Conservation (phyloP, 2,113 vertebrate species). For the Clupea harengus region DNA sequence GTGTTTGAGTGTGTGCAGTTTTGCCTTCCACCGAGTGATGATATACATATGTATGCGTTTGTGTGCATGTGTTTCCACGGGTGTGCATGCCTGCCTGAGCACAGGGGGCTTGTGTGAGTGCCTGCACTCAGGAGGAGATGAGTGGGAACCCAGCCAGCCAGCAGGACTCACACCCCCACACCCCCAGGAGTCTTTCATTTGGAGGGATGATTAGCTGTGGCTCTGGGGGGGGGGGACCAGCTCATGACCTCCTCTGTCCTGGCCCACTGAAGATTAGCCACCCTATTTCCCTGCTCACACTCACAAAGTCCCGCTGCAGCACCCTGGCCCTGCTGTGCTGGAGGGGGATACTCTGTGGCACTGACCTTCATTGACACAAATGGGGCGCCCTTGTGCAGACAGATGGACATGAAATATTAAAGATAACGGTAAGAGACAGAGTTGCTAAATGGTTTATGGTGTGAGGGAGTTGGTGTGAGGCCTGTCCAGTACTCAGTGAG, state of each 20-base stretch:
- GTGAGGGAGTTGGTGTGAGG: neutral
- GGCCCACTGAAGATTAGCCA: neutral
- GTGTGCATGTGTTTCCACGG: neutral
- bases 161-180: neutral
- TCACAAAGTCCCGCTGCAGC: neutral
- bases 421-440: neutral
- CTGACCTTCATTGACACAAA: neutral
- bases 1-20: neutral
- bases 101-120: neutral
- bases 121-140: neutral
- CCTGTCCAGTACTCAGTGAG: neutral
- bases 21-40: too few relatives aligned
- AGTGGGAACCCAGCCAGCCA: too few relatives aligned
- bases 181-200: neutral
- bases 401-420: neutral
- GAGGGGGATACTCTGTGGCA: neutral
- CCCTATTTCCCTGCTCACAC: neutral
- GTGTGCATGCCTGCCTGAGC: neutral
- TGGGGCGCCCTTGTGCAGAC: neutral
- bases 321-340: neutral
- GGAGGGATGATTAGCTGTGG: neutral
- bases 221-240: neutral
- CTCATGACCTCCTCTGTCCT: neutral
- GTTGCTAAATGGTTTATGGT: neutral
- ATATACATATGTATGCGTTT: neutral